A percentile compares a stretch with the other conserved stretches of the same genome.
phyloP scores from a whole-genome alignment of 2,113 vertebrate species.

The Dasyprocta punctata region DNA sequence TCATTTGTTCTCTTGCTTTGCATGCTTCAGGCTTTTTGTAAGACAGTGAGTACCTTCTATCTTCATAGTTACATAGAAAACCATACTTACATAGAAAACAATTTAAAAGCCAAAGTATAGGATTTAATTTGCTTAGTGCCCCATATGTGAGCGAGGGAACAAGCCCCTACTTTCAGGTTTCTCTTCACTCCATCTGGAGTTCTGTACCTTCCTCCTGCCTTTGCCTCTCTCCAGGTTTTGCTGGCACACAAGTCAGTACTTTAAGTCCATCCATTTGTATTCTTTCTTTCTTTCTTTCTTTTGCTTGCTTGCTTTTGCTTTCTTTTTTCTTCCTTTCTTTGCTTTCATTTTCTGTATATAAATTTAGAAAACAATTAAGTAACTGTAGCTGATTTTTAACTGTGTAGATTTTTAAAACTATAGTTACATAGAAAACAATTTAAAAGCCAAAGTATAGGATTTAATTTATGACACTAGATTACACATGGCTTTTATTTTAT shows the following conservation, averaged over 20 bases:
- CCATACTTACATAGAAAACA: too few relatives aligned
- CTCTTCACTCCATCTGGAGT: not conserved
- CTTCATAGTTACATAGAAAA: too few relatives aligned
- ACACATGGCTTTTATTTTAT: constrained; percentile 48
- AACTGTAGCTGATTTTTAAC: constrained; percentile 15
- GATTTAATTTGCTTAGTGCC: not conserved
- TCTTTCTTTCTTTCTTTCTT: too few relatives aligned
- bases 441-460: constrained; percentile 38
- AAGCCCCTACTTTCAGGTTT: not conserved
- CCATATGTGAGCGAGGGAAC: not conserved
- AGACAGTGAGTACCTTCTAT: not conserved
- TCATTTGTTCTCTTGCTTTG: not conserved
- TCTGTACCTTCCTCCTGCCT: not conserved
- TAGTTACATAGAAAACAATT: constrained; percentile 25
- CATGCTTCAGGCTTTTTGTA: not conserved
- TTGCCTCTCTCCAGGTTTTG: not conserved
- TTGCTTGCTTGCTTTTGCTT: not conserved
- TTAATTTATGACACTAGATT: constrained; percentile 61
- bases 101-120: too few relatives aligned
- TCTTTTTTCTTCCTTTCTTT: too few relatives aligned
- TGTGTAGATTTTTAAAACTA: constrained; percentile 31
- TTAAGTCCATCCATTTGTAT: not conserved
- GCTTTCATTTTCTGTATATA: not conserved
- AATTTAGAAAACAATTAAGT: constrained; percentile 15
- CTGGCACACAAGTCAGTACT: not conserved